Percentiles rank a stretch among this genome's conserved stretches.
Evolutionary conservation across 2,797 vertebrate genomes (phyloP).

Genomic region (Knipowitschia caucasica): DNA sequence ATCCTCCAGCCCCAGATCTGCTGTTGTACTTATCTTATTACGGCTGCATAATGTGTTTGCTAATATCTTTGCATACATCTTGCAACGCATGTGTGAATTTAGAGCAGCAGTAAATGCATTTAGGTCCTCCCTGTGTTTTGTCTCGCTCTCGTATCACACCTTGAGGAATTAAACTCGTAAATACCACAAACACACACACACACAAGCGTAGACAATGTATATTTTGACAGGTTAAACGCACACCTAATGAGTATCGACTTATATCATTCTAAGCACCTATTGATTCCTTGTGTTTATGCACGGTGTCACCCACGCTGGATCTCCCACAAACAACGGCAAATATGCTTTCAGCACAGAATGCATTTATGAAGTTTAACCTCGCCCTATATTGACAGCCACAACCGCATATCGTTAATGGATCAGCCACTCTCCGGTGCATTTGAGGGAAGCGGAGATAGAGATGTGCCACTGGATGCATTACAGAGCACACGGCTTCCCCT

Average conservation of each 20-base stretch:
- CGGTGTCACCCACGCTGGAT: conserved; percentile 18
- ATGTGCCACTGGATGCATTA: conserved; percentile 28
- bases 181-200: conserved; percentile 7
- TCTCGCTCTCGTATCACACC: not conserved
- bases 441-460: not conserved
- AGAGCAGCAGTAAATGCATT: not conserved
- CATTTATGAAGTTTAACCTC: conserved; percentile 4
- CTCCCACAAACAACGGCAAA: conserved; percentile 16
- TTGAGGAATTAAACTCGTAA: not conserved
- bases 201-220: conserved; percentile 6
- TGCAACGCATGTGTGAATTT: not conserved
- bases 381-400: conserved; percentile 9
- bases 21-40: not conserved
- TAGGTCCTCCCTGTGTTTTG: not conserved
- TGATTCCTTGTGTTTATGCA: conserved; percentile 30
- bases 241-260: conserved; percentile 50
- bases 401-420: conserved; percentile 10
- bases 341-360: conserved; percentile 5
- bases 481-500: conserved; percentile 24
- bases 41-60: not conserved
- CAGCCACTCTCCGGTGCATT: conserved; percentile 6
- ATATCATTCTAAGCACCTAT: conserved; percentile 20
- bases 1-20: not conserved
- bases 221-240: conserved; percentile 29
- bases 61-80: not conserved